Conservation (phyloP, 2,888 invertebrate genomes). For the Torymus auratus region DNA sequence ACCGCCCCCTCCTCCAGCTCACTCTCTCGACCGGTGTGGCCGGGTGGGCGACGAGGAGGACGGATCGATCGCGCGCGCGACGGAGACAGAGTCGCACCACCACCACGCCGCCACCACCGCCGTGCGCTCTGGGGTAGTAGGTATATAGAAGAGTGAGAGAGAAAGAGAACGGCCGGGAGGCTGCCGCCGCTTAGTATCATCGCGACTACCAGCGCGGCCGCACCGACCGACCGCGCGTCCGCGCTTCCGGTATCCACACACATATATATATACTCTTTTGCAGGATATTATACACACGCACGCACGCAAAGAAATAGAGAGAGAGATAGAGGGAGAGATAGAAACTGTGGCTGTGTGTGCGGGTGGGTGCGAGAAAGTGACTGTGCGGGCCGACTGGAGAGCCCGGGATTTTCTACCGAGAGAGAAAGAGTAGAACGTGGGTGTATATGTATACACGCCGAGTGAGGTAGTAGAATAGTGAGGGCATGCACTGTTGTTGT, state of each 20-base stretch:
- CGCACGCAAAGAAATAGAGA: too few relatives aligned
- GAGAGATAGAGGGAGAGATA: too few relatives aligned
- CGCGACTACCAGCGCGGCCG: conserved; percentile 42
- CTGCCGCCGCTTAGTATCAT: conserved; percentile 42
- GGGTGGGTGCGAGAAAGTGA: too few relatives aligned
- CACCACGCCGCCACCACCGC: too few relatives aligned
- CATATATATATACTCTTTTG: too few relatives aligned
- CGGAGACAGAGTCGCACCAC: not conserved
- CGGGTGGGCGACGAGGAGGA: conserved; percentile 41
- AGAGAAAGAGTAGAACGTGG: not conserved
- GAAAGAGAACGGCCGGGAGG: conserved; percentile 12
- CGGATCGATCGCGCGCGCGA: conserved; percentile 40
- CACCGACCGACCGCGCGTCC: not conserved
- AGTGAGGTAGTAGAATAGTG: not conserved
- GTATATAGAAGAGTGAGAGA: conserved; percentile 1
- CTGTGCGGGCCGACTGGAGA: not conserved
- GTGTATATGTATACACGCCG: not conserved
- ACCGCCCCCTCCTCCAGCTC: too few relatives aligned
- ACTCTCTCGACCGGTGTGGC: too few relatives aligned
- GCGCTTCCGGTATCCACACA: too few relatives aligned
- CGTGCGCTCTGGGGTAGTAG: not conserved
- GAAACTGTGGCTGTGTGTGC: too few relatives aligned
- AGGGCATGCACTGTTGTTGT: not conserved
- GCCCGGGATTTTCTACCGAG: not conserved
- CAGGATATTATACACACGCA: too few relatives aligned